Percentiles rank a stretch among this genome's conserved stretches.
Evolutionary conservation across 2,888 invertebrate genomes (phyloP).

Genomic region (Eupelmus urozonus): DNA sequence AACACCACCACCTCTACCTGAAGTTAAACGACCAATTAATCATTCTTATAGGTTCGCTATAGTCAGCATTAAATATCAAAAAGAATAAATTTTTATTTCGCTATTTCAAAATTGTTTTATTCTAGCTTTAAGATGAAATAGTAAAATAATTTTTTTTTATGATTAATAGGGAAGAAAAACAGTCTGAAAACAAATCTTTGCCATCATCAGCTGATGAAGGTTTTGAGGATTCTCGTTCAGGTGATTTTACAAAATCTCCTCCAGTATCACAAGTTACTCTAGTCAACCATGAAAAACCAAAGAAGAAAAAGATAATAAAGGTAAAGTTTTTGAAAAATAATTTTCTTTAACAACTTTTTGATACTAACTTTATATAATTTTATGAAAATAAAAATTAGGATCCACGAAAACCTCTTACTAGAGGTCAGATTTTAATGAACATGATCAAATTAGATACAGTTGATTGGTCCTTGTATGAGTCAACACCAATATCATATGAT

Average conservation of each 20-base stretch:
- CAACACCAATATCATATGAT: slow-evolving; percentile 85
- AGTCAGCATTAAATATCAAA: slow-evolving; percentile 65
- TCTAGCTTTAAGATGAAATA: slow-evolving; percentile 14
- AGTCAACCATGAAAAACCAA: slow-evolving; percentile 61
- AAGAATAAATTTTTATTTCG: slow-evolving; percentile 60
- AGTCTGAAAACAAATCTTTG: slow-evolving; percentile 71
- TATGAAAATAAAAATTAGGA: slow-evolving; percentile 30
- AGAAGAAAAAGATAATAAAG: slow-evolving; percentile 51
- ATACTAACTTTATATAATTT: neutral
- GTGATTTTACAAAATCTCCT: slow-evolving; percentile 73
- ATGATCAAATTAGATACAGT: slow-evolving; percentile 85
- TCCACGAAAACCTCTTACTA: slow-evolving; percentile 60
- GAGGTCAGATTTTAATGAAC: slow-evolving; percentile 78
- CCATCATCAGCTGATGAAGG: slow-evolving; percentile 79
- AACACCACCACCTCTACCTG: slow-evolving; percentile 61
- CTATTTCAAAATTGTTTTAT: slow-evolving; percentile 26
- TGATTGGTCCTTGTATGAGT: slow-evolving; percentile 83
- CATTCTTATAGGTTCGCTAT: slow-evolving; percentile 69
- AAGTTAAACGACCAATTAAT: slow-evolving; percentile 65
- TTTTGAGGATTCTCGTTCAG: slow-evolving; percentile 79
- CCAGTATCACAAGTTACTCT: slow-evolving; percentile 67
- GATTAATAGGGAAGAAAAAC: slow-evolving; percentile 68
- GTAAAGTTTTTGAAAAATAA: slow-evolving; percentile 20
- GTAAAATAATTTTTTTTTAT: too few species aligned
- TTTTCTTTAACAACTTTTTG: neutral